Evolutionary conservation across 2,797 vertebrate species (phyloP), one percentile per base, ranked within the genome.

Genomic region (Galaxias olidus): DNA sequence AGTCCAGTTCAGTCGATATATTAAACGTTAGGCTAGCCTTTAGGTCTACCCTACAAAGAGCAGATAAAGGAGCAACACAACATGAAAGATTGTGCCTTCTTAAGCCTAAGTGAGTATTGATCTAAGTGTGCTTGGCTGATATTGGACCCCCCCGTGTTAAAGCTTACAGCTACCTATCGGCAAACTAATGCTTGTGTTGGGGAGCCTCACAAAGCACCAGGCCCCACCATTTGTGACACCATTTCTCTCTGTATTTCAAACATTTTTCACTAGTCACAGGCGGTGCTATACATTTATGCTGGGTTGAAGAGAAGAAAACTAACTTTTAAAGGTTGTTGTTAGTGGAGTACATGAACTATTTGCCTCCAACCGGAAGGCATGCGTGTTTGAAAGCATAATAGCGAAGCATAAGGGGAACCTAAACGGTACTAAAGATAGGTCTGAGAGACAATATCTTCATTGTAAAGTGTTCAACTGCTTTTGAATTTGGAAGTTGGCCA

Each of bases 51-150:
- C 74, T 70, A 75, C 65, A 75, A 74, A 60, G 72, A 79, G 65
- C 63, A 78, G 79, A 87, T 86, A 77, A 85, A 84, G 81, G 73
- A 74, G 14, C 83, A 81, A 76, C 83, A 72, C 76, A 84, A 72
- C 66, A 53, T 68, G 65, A 86, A 84, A 83, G 76, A 81, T 83
- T 87, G 56, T 84, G 70, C 70, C 75, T 71, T 77, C 77, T 86
- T 88, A 85, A 87, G 76, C 79, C 61, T 78, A 87, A 88, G 77
- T 83, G 82, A 88, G 86, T 90, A 89, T 89, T 88, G 85, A 90
- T 89, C 82, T 71, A 59, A 76, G 69, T 71, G 75, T 74, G 73
- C 80, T 59, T 57, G 77, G 60, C 69, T 84, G 76, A 80, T 75
- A 83, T 85, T 84, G 80, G 86, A 76, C 83, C 77, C 77, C 77